Evolutionary conservation across 2,888 invertebrate species (phyloP).

Genomic region (Volucella zonaria): DNA sequence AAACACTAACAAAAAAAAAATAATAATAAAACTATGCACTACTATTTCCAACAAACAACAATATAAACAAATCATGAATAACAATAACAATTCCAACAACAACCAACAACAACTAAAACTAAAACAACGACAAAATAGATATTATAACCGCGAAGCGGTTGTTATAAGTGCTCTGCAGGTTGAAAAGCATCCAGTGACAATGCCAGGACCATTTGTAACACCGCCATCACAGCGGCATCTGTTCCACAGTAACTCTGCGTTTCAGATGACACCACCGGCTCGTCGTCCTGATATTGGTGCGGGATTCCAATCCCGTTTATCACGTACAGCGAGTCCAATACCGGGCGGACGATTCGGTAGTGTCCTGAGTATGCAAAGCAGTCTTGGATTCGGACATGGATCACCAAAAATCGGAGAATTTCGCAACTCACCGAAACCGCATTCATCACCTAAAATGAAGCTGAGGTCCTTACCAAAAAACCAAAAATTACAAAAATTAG

Average conservation of each 20-base stretch:
- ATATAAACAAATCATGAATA: conserved; percentile 10
- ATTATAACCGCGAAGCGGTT: conserved; percentile 95
- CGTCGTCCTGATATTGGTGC: conserved; percentile 84
- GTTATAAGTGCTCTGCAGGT: conserved; percentile 96
- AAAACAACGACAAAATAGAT: conserved; percentile 84
- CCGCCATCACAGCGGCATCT: conserved; percentile 86
- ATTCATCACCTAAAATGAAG: conserved; percentile 95
- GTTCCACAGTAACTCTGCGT: conserved; percentile 85
- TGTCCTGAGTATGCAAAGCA: conserved; percentile 85
- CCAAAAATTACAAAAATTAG: conserved; percentile 24
- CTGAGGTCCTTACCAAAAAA: conserved; percentile 86
- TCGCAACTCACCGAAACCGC: conserved; percentile 86
- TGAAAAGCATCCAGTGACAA: conserved; percentile 94
- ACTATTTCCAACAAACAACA: conserved; percentile 37
- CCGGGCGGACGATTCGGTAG: conserved; percentile 85
- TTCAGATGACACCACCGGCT: conserved; percentile 88
- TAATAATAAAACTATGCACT: conserved; percentile 27
- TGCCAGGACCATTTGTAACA: conserved; percentile 91
- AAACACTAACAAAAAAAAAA: conserved; percentile 33
- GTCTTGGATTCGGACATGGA: conserved; percentile 81
- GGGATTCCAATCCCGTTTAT: conserved; percentile 74
- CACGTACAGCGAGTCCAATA: conserved; percentile 84
- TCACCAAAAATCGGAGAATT: conserved; percentile 85
- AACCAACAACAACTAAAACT: conserved; percentile 30
- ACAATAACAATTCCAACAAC: conserved; percentile 12